These are phyloP conservation scores for Volucella inanis DNA, from an alignment of 2,888 invertebrate genomes.

Conservation along the genomic window DNA sequence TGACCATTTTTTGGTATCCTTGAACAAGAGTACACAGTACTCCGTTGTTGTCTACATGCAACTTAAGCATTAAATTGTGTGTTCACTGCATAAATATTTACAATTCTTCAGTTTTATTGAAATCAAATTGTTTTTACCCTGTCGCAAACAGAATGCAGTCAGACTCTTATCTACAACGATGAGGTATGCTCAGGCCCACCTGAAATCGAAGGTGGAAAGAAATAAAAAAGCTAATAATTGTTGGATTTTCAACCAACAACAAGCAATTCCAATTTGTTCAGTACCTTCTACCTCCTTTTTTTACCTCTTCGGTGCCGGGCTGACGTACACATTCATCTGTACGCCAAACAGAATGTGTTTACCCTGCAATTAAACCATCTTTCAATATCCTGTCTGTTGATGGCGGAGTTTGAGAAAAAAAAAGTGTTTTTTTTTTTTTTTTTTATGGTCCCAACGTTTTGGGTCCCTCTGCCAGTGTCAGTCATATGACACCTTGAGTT, in stretches of 20 bases:
- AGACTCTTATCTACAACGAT: slow-evolving; percentile 7
- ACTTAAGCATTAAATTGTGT: slow-evolving; percentile 71
- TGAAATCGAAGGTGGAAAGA: slow-evolving; percentile 46
- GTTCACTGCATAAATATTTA: slow-evolving; percentile 63
- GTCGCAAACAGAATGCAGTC: slow-evolving; percentile 56
- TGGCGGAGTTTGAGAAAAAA: slow-evolving; percentile 63
- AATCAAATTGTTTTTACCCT: slow-evolving; percentile 64
- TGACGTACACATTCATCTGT: slow-evolving; percentile 63
- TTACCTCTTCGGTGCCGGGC: slow-evolving; percentile 3
- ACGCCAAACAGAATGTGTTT: slow-evolving; percentile 72
- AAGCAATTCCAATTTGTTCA: slow-evolving; percentile 65
- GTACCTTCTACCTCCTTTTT: slow-evolving; percentile 29
- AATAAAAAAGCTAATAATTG: slow-evolving; percentile 58
- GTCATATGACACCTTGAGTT: slow-evolving; percentile 67
- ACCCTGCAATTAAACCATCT: slow-evolving; percentile 75
- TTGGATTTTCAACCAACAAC: slow-evolving; percentile 62
- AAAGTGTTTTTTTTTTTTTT: slow-evolving; percentile 21
- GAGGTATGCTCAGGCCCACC: slow-evolving; percentile 34
- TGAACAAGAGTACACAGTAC: slow-evolving; percentile 10
- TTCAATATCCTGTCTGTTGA: slow-evolving; percentile 75
- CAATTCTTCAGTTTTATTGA: slow-evolving; percentile 70
- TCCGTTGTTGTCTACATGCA: slow-evolving; percentile 54
- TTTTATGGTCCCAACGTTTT: slow-evolving; percentile 63
- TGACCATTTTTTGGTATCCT: slow-evolving; percentile 25
- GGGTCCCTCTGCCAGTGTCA: slow-evolving; percentile 38